Conservation (phyloP, 1,140 invertebrate species). For the Megathymus violae region DNA sequence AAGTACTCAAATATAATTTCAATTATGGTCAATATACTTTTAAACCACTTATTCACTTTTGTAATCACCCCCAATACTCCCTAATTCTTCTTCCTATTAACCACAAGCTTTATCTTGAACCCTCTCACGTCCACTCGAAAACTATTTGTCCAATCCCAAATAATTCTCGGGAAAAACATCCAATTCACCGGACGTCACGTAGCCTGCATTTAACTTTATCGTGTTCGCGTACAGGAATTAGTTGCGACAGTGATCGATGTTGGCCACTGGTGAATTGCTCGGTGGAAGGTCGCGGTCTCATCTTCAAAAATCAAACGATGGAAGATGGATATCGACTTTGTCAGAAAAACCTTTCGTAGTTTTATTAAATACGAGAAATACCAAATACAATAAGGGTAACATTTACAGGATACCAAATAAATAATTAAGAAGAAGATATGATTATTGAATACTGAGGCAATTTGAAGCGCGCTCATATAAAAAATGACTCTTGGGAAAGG, state of each 20-base stretch:
- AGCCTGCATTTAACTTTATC: constrained; percentile 59
- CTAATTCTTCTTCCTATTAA: constrained; percentile 49
- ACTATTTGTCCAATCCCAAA: constrained; percentile 66
- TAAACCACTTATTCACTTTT: neutral
- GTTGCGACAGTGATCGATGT: constrained; percentile 67
- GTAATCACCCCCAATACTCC: constrained; percentile 6
- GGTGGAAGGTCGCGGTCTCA: neutral
- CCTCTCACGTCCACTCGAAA: constrained; percentile 60
- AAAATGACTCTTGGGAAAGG: too few relatives aligned
- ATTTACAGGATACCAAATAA: too few relatives aligned
- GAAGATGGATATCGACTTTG: too few relatives aligned
- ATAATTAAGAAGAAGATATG: too few relatives aligned
- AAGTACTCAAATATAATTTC: too few relatives aligned
- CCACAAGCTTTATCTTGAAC: constrained; percentile 56
- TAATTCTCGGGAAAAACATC: constrained; percentile 61
- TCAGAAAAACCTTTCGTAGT: too few relatives aligned
- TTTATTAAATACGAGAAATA: too few relatives aligned
- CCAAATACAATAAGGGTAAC: too few relatives aligned
- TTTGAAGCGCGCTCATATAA: too few relatives aligned
- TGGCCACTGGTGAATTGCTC: constrained; percentile 33
- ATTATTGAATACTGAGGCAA: too few relatives aligned
- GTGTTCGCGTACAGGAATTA: constrained; percentile 62
- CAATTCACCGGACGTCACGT: constrained; percentile 56
- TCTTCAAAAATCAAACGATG: neutral
- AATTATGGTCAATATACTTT: neutral